Conservation (phyloP, 2,888 invertebrate genomes). For the Parnassius smintheus region DNA sequence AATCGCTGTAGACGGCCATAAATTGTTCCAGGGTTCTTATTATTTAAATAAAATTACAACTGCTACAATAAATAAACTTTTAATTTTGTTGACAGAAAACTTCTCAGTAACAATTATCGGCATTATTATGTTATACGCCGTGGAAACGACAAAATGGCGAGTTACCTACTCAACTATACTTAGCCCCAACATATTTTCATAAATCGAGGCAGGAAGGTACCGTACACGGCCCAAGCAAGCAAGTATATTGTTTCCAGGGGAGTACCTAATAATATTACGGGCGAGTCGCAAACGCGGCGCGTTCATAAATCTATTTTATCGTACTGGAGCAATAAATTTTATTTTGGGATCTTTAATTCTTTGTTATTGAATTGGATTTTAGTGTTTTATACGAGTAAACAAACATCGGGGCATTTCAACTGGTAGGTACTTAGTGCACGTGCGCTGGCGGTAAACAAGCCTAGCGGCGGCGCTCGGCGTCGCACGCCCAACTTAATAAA, state of each 20-base stretch:
- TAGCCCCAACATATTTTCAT: slow-evolving; percentile 35
- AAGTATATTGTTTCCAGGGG: slow-evolving; percentile 54
- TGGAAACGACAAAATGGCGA: slow-evolving; percentile 3
- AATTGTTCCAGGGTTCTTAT: background rate
- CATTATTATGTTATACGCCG: background rate
- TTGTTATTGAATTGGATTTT: slow-evolving; percentile 82
- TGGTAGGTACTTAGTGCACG: slow-evolving; percentile 75
- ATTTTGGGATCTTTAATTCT: slow-evolving; percentile 82
- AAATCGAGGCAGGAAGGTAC: slow-evolving; percentile 34
- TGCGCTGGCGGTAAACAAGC: slow-evolving; percentile 65
- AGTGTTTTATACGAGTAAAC: slow-evolving; percentile 81
- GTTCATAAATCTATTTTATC: slow-evolving; percentile 81
- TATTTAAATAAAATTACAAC: slow-evolving; percentile 1
- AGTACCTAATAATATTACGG: slow-evolving; percentile 69
- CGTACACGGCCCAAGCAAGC: slow-evolving; percentile 18
- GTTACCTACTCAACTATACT: slow-evolving; percentile 8
- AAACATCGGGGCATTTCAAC: slow-evolving; percentile 74
- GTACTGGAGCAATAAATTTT: slow-evolving; percentile 79
- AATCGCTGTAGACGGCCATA: background rate
- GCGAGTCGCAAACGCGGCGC: slow-evolving; percentile 54
- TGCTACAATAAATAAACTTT: background rate
- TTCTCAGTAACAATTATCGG: background rate
- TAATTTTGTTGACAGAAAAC: background rate
- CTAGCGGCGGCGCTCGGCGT: slow-evolving; percentile 56
- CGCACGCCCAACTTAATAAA: slow-evolving; percentile 65